phyloP scores from a whole-genome alignment of 2,113 vertebrate genomes.

The Gnathonemus echidnorhynchus region DNA sequence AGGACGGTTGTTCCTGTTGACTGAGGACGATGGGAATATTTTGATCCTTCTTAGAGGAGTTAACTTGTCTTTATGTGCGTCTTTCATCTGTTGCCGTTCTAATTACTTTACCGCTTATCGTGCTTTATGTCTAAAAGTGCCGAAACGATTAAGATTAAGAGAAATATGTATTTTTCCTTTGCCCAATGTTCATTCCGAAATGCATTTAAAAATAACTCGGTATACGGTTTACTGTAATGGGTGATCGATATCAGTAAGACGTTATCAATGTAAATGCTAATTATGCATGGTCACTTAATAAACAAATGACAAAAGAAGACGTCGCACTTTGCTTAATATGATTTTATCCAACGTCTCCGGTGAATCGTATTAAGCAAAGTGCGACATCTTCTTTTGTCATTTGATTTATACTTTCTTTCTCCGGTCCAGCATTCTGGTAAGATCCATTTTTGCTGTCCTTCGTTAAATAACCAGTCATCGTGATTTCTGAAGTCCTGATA shows the following conservation, averaged over 20 bases:
- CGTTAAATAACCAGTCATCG: background rate
- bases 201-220: background rate
- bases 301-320: no score
- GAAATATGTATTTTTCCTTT: background rate
- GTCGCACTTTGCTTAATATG: no score
- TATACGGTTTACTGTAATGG: background rate
- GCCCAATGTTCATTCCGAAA: background rate
- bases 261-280: background rate
- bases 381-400: no score
- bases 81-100: no score
- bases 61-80: no score
- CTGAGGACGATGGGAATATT: background rate
- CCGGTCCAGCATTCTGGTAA: no score
- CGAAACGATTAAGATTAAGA: background rate
- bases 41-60: background rate
- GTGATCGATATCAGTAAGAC: background rate
- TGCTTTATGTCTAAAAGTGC: background rate
- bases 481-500: background rate
- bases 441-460: no score
- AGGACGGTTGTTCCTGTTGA: background rate
- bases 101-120: no score
- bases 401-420: no score
- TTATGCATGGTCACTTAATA: background rate
- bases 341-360: no score
- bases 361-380: no score